Base-by-base conservation (phyloP, 2,113 vertebrate species). In the Heliornis fulica region DNA sequence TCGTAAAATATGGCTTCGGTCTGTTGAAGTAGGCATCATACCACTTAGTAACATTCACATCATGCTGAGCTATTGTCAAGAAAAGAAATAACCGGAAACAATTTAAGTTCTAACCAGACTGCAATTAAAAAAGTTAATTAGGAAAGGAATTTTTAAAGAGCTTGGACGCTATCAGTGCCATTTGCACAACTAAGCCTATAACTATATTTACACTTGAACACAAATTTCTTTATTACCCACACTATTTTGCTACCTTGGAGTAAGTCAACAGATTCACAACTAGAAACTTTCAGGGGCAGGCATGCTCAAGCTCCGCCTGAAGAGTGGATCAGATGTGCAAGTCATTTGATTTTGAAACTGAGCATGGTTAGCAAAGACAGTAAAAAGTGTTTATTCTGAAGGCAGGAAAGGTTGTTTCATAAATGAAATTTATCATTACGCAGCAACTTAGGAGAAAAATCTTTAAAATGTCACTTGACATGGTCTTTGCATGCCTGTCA, bases 31-130 rank as follows among this genome's bases (percentile, higher is more conserved):
- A 99, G 5, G 98, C 99, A 75, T 98, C 98, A 88, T 98, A 98
- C 99, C 99, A 99, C 96, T 98, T 99, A 75, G 99, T 99, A 93
- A 99, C 90, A 95, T 99, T 99, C 77, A 96, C 97, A 80, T 98
- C 97, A 93, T 99, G 97, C 93, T 99, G 99, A 96, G 98, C 99
- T 99, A 91, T 92, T 94, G 71, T 81, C 46, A 97, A 87, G 57
- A 76, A 89, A 93, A 92, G 20, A 89, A 91, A 82, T 14, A 71
- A 64, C 68, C 26, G 68, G 46, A 51, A 63, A 64, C 11, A 57
- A 83, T 77, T 87, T 79, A 56, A 32, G 68, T 56, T 86, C 40
- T 64, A 81, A 87, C 1, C 6, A 63, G 50, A 48, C 10, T 56
- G 3, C 23, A 93, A 50, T 50, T 75, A 43, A 77, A 69, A 32